Base-by-base conservation (phyloP, 2,888 invertebrate species). In the Drepana falcataria region DNA sequence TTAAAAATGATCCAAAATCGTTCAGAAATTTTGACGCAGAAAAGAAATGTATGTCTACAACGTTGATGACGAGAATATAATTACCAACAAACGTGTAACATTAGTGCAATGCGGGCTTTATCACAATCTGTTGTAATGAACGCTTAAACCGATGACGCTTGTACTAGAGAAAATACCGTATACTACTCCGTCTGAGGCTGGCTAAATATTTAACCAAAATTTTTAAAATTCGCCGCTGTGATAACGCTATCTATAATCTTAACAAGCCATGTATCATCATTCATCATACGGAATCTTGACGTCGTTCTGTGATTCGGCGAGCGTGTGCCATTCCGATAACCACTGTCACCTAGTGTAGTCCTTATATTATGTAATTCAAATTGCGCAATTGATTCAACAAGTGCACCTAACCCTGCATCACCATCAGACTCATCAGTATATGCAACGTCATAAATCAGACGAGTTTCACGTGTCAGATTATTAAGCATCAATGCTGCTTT, bases 241-340 rank as follows among this genome's bases (percentile, higher is more conserved):
- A 78, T 77, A 75, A 62, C 55, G 60, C 79, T 85, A 84, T 84
- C 81, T 21, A 69, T 57, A 65, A 70, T 75, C 71, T 73, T 56
- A 62, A 69, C 71, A 75, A 75, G 71, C 77, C 71, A 77, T 88
- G 76, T 68, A 87, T 86, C 56, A 56, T 56, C 53, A 56, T 56
- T 48, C 56, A 56, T 56, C 56, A 56, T 54, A 49, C 37, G 48
- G 47, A 56, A 56, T 56, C 56, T 56, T 56, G 56, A 56, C 56
- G 56, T 49, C 7, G 67, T 69, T 73, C 64, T 66, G 65, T 64
- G 59, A 68, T 71, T 63, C 58, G 48, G 56, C 60, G 59, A 61
- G 62, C 65, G 69, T 72, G 69, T 72, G 70, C 75, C 83, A 87
- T 79, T 80, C 69, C 65, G 77, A 79, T 75, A 73, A 75, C 62